Percentiles rank a stretch among this genome's conserved stretches.
Evolutionary conservation across 2,113 vertebrate genomes (phyloP).

Genomic region (Enhydra lutris): DNA sequence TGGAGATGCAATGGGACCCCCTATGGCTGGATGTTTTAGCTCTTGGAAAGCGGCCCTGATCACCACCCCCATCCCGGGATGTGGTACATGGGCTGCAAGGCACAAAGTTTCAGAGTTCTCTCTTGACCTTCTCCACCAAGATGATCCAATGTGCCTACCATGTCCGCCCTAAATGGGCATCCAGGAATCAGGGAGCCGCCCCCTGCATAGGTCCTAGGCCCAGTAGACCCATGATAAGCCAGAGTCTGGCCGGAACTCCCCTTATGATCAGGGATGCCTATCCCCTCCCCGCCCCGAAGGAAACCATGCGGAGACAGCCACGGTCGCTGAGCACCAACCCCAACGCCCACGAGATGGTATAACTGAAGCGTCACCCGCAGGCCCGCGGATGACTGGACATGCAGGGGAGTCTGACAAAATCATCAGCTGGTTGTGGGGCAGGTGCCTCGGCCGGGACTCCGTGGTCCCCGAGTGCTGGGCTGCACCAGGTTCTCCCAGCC

Average conservation of each 20-base stretch:
- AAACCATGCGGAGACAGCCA: background rate
- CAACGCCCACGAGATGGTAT: background rate
- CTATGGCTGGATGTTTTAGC: background rate
- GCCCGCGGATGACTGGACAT: background rate
- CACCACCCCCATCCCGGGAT: background rate
- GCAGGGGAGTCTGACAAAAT: background rate
- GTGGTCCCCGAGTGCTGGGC: background rate
- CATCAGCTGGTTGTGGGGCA: conserved; percentile 19
- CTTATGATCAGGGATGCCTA: background rate
- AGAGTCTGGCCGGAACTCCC: background rate
- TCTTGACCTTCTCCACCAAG: too few species aligned
- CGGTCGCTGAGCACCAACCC: background rate
- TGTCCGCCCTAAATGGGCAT: background rate
- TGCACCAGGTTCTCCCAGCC: background rate
- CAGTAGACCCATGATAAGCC: fast-evolving
- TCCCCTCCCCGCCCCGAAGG: too few species aligned
- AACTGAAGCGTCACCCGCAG: fast-evolving
- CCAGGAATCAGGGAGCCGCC: fast-evolving
- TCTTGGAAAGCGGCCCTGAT: background rate
- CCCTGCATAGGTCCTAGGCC: background rate
- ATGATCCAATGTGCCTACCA: too few species aligned
- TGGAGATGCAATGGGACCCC: too few species aligned
- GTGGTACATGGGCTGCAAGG: too few species aligned
- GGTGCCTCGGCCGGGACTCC: fast-evolving
- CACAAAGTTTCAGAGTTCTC: background rate